Conservation (phyloP, 2,888 invertebrate genomes). For the Cephus pulcher region DNA sequence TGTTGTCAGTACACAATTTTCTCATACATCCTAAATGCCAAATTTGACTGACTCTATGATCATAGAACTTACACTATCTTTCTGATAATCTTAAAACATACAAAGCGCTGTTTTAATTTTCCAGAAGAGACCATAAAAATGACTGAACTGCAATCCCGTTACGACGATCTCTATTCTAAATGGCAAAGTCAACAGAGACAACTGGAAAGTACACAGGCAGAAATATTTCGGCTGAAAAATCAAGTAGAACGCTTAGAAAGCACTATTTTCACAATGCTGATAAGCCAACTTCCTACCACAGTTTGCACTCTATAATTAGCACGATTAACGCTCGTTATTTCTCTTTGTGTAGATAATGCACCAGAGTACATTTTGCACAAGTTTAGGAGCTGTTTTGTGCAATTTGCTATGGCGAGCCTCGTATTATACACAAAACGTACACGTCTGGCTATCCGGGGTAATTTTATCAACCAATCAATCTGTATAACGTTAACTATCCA, state of each 20-base stretch:
- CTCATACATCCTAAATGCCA: neutral
- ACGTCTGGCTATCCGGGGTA: conserved; percentile 57
- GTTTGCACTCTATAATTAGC: neutral
- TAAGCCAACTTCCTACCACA: neutral
- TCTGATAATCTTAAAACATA: neutral
- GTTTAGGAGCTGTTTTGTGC: conserved; percentile 61
- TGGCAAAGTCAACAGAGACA: conserved; percentile 31
- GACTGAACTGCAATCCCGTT: conserved; percentile 32
- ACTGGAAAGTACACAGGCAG: conserved; percentile 25
- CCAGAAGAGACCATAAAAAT: conserved; percentile 28
- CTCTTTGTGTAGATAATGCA: conserved; percentile 40
- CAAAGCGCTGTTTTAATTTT: neutral
- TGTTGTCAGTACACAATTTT: neutral
- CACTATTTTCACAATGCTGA: neutral
- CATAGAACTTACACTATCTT: neutral
- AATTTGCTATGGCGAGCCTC: conserved; percentile 64
- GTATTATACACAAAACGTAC: conserved; percentile 52
- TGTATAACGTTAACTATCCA: neutral
- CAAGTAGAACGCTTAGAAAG: conserved; percentile 34
- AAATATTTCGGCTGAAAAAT: conserved; percentile 45
- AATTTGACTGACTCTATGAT: neutral
- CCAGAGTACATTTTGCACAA: conserved; percentile 62
- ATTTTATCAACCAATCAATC: conserved; percentile 5
- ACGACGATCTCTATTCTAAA: conserved; percentile 36
- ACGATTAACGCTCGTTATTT: neutral